These are phyloP conservation scores for Bombus cullumanus DNA, from an alignment of 1,140 invertebrate genomes.

Conservation along the genomic window DNA sequence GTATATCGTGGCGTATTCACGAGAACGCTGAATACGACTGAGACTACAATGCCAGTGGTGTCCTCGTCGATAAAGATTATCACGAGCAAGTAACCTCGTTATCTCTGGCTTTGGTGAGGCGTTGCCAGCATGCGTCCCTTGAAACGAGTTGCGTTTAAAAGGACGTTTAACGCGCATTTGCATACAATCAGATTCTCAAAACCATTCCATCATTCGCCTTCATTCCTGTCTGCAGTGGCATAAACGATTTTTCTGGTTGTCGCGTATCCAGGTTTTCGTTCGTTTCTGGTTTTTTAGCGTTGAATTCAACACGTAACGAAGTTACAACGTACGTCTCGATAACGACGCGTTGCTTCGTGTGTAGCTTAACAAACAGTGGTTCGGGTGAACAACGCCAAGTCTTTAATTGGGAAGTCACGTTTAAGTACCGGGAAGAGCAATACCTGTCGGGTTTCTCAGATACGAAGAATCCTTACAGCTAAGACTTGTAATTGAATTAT, in stretches of 20 bases:
- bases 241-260: background rate
- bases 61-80: slow-evolving; percentile 69
- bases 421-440: slow-evolving; percentile 10
- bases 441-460: slow-evolving; percentile 53
- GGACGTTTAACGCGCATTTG: slow-evolving; percentile 20
- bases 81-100: slow-evolving; percentile 61
- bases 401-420: slow-evolving; percentile 33
- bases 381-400: background rate
- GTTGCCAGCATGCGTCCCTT: slow-evolving; percentile 10
- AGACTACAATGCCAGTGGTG: slow-evolving; percentile 31
- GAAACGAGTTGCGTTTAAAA: slow-evolving; percentile 4
- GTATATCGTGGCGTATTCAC: slow-evolving; percentile 11
- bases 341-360: too few species aligned
- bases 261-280: background rate
- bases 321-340: too few species aligned
- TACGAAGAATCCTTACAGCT: slow-evolving; percentile 59
- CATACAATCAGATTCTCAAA: slow-evolving; percentile 11
- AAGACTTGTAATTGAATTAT: slow-evolving; percentile 61
- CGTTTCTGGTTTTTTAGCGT: background rate
- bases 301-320: too few species aligned
- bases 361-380: too few species aligned
- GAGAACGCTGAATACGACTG: slow-evolving; percentile 37
- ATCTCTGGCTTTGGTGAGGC: slow-evolving; percentile 42
- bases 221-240: too few species aligned
- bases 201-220: background rate